Evolutionary conservation across 2,797 vertebrate genomes (phyloP), one percentile per base, ranked within the genome.

Genomic region (Eutrigla gurnardus): DNA sequence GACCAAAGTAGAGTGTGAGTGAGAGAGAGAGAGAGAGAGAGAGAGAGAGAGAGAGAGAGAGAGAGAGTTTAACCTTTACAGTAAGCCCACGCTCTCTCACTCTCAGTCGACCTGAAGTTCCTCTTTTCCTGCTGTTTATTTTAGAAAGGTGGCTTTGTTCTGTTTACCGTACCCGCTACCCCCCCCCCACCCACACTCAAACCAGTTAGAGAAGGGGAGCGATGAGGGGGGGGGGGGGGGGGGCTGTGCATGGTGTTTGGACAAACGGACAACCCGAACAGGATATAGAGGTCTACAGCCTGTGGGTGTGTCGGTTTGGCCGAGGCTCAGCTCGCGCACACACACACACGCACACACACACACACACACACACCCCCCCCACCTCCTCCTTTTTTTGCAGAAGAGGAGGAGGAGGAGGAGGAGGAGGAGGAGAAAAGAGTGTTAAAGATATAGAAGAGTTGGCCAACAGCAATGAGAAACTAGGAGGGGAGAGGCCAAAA

Each of bases 201-300:
- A 91, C 86, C 87, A 90, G 91, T 90, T 89, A 70, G 78, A 80
- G 85, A 81, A 91, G 87, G 86, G 87, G 88, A 82, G 80, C 36
- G 75, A 74, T 50, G 79, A 65, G 59, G 37, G 58, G 32, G 69
- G 39, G 3, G 17, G 58, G n/a, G 32, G 14, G 66, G 0, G 46
- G n/a, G 53, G 45, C 14, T 66, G 71, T 57, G 79, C 55, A 86
- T 79, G 88, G 77, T 94, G 91, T 93, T 94, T 93, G 93, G 92
- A 95, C 92, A 93, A 93, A 93, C 86, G 87, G 91, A 94, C 91
- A 91, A 90, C 89, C 88, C 75, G 90, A 91, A 93, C 94, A 95
- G 94, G 94, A 95, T 95, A 94, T 93, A 86, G 91, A 95, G 93
- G 92, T 94, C 91, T 93, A 80, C 90, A 90, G 93, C 91, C 92